Conservation (phyloP, 2,113 vertebrate genomes). For the Hydrochoerus hydrochaeris region DNA sequence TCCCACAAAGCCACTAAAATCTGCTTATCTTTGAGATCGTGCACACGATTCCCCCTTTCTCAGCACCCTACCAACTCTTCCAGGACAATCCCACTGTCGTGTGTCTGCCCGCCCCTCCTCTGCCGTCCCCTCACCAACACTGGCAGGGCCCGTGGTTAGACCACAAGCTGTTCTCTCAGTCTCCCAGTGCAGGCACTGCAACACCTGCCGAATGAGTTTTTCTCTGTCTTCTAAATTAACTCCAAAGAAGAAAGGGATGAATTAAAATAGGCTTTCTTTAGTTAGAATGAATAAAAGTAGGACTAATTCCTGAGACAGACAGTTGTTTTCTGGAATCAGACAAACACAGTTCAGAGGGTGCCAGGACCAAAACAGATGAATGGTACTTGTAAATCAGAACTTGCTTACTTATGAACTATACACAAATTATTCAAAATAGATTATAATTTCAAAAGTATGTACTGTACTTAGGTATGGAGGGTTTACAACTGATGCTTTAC, state of each 20-base stretch:
- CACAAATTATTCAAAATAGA: not conserved
- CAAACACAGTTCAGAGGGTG: not conserved
- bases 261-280: not conserved
- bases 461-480: not conserved
- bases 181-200: not conserved
- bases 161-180: not conserved
- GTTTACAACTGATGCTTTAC: not conserved
- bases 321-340: not conserved
- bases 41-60: not conserved
- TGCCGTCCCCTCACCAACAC: not conserved
- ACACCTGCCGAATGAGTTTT: not conserved
- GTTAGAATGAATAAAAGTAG: not conserved
- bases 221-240: slow-evolving; percentile 19
- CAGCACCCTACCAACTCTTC: not conserved
- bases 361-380: not conserved
- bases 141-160: not conserved
- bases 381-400: not conserved
- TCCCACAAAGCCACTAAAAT: not conserved
- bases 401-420: not conserved
- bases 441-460: not conserved
- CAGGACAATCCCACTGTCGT: not conserved
- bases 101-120: not conserved
- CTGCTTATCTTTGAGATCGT: not conserved
- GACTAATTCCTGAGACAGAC: slow-evolving; percentile 17
- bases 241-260: not conserved